These are phyloP conservation scores for Hippocampus zosterae DNA, from an alignment of 2,113 vertebrate genomes.

Conservation along the genomic window DNA sequence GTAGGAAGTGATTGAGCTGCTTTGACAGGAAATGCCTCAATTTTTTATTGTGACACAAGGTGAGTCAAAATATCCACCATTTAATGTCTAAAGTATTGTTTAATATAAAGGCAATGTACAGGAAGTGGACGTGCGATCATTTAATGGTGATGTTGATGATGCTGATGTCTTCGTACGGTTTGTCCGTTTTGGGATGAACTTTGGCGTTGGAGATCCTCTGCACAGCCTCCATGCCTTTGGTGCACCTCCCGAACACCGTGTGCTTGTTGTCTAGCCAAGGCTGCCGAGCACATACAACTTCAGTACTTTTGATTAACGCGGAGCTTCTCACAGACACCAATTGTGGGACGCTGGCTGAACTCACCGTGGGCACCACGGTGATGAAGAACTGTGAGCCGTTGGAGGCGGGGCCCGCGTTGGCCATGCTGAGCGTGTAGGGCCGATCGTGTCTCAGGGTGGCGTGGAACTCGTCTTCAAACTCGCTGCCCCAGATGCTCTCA, in stretches of 20 bases:
- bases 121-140: conserved; percentile 47
- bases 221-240: conserved; percentile 97
- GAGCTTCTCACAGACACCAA: background rate
- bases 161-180: conserved; percentile 96
- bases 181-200: conserved; percentile 97
- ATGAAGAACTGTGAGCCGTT: conserved; percentile 97
- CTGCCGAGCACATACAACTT: conserved; percentile 54
- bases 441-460: conserved; percentile 93
- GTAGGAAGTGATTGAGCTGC: too few relatives aligned
- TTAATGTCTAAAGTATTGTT: background rate
- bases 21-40: too few relatives aligned
- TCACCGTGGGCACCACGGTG: conserved; percentile 96
- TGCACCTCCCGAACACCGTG: conserved; percentile 91
- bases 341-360: conserved; percentile 32
- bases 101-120: conserved; percentile 26
- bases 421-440: conserved; percentile 97
- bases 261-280: conserved; percentile 99
- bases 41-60: too few relatives aligned
- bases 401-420: conserved; percentile 88
- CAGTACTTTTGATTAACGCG: background rate
- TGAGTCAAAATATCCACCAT: background rate
- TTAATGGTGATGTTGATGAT: conserved; percentile 98
- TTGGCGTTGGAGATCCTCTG: conserved; percentile 96
- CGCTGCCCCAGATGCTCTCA: conserved; percentile 98
- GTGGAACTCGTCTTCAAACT: conserved; percentile 98